Evolutionary conservation across 2,113 vertebrate genomes (phyloP).

Genomic region (Gorsachius goisagi): DNA sequence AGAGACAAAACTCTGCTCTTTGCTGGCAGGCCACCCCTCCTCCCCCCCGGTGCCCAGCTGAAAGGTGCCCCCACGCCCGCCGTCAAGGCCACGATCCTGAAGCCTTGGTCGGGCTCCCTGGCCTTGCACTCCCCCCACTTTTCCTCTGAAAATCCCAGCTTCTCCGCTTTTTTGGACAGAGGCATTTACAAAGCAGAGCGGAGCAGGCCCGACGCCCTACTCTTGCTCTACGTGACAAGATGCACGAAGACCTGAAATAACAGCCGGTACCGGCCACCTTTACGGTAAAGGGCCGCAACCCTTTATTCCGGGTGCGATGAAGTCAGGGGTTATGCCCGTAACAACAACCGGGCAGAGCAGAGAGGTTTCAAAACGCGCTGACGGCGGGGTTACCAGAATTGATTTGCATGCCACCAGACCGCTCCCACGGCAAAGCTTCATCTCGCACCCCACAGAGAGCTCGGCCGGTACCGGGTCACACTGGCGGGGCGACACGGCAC

Average conservation of each 20-base stretch:
- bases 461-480: no score
- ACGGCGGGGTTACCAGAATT: rapidly evolving
- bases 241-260: rapidly evolving
- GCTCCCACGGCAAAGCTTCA: neutral
- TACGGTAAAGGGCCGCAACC: rapidly evolving
- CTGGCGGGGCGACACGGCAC: rapidly evolving
- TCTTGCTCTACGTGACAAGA: rapidly evolving
- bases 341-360: no score
- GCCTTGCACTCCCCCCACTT: no score
- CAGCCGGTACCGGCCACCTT: rapidly evolving
- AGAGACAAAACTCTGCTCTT: no score
- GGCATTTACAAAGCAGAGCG: rapidly evolving
- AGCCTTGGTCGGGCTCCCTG: rapidly evolving
- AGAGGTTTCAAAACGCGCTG: rapidly evolving
- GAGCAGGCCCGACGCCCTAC: rapidly evolving
- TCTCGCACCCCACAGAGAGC: neutral
- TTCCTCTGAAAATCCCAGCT: neutral
- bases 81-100: rapidly evolving
- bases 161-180: rapidly evolving
- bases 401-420: rapidly evolving
- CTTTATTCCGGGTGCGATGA: rapidly evolving
- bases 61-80: rapidly evolving
- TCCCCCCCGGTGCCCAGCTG: rapidly evolving
- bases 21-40: neutral
- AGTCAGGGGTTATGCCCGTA: rapidly evolving